Evolutionary conservation across 2,888 invertebrate genomes (phyloP), one percentile per base, ranked within the genome.

Genomic region (Heliconius ismenius): DNA sequence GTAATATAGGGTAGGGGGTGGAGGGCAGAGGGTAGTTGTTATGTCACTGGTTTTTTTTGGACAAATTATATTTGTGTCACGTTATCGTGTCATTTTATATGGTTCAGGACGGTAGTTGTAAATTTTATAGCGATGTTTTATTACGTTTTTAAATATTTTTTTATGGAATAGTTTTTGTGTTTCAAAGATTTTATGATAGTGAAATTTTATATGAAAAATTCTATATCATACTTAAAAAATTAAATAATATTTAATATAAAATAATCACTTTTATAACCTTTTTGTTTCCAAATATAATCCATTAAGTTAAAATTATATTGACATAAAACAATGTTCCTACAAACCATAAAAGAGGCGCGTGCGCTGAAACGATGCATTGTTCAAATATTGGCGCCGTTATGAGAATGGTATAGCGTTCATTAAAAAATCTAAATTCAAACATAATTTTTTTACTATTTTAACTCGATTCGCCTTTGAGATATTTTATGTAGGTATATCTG

Each of bases 291-390:
- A 75, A 77, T 68, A 28, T 72, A 74, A 73, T 75, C 68, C 64
- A 76, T 77, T 60, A 77, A 32, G 24, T 60, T 24, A 32, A 64
- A 67, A 78, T 75, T 60, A 74, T 81, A 78, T 78, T 78, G 74
- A 77, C 81, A 74, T 76, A 76, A 79, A 79, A 81, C 79, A 81
- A 80, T 79, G 77, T 78, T 73, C 63, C 67, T 75, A 78, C 73
- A 68, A 82, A 79, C 84, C 83, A 90, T 91, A 89, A 92, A 91
- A 84, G 76, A 79, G 87, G 85, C 92, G 86, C 86, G 92, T 89
- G 92, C 83, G 85, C 84, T 83, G 82, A 84, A 83, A 83, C 83
- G 84, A 85, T 86, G 88, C 87, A 83, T 86, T 88, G 81, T 84
- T 86, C 86, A 84, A 84, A 90, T 89, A 90, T 90, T 90, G 88